Percentiles rank a stretch among this genome's conserved stretches.
phyloP scores from a whole-genome alignment of 2,113 vertebrate species.

The Sorex fumeus region DNA sequence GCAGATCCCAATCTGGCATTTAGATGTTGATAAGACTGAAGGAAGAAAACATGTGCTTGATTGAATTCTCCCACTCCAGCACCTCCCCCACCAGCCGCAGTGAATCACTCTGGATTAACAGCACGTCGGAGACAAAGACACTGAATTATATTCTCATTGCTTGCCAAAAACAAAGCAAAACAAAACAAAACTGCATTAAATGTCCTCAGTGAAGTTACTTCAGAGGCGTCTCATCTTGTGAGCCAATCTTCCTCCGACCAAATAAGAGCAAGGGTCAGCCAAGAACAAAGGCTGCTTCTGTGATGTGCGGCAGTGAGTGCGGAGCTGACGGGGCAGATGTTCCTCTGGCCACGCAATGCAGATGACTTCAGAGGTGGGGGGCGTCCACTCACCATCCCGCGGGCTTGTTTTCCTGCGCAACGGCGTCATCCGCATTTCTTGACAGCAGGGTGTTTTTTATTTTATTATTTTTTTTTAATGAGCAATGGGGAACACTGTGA shows the following conservation, averaged over 20 bases:
- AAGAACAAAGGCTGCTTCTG: conserved; percentile 30
- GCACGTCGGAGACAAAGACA: conserved; percentile 20
- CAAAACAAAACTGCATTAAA: neutral
- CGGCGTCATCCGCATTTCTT: neutral
- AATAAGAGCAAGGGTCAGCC: neutral
- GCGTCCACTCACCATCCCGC: neutral
- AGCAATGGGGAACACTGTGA: neutral
- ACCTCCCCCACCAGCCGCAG: neutral
- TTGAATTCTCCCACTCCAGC: neutral
- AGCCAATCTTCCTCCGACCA: neutral
- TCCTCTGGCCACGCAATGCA: neutral
- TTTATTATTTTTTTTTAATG: neutral
- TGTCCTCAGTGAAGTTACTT: neutral
- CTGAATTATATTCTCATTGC: neutral
- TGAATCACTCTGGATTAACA: conserved; percentile 4
- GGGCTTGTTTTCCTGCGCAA: neutral
- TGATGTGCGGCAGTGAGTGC: neutral
- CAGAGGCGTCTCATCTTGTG: neutral
- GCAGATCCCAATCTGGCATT: neutral
- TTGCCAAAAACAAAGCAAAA: neutral
- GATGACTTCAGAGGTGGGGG: neutral
- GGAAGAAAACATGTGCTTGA: neutral
- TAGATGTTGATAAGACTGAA: neutral
- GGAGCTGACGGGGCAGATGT: neutral
- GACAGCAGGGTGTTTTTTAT: neutral